Evolutionary conservation across 2,113 vertebrate species (phyloP).

Genomic region (Callipepla californica): DNA sequence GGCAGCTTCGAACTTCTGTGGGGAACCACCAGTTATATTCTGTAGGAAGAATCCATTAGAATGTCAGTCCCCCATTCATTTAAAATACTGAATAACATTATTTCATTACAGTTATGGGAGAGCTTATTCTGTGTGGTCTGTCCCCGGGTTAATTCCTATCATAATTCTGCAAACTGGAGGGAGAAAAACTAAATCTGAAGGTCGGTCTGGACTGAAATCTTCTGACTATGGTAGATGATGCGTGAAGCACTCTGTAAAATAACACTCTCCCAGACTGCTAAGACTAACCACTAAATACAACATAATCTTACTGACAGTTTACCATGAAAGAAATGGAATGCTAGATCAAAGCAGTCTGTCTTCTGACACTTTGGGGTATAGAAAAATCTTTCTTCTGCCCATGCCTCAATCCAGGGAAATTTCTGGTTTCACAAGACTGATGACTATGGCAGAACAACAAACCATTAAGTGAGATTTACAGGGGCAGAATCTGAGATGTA

Average conservation of each 20-base stretch:
- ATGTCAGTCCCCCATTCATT: slow-evolving; percentile 47
- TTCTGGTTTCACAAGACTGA: slow-evolving; percentile 58
- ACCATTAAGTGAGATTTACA: slow-evolving; percentile 66
- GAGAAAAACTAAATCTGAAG: slow-evolving; percentile 1
- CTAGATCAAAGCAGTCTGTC: slow-evolving; percentile 37
- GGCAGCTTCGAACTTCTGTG: slow-evolving; percentile 76
- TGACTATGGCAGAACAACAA: slow-evolving; percentile 57
- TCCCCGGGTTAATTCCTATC: not conserved
- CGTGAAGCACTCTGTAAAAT: slow-evolving; percentile 18
- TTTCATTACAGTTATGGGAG: not conserved
- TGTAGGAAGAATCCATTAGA: slow-evolving; percentile 35
- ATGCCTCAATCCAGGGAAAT: slow-evolving; percentile 26
- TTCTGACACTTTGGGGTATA: slow-evolving; percentile 51
- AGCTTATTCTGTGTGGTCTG: not conserved
- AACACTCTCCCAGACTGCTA: slow-evolving; percentile 4
- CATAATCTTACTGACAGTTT: slow-evolving; percentile 51
- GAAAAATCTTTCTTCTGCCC: slow-evolving; percentile 50
- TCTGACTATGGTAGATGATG: not conserved
- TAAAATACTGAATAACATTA: not conserved
- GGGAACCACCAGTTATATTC: slow-evolving; percentile 75
- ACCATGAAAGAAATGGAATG: slow-evolving; percentile 27
- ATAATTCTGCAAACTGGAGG: not conserved
- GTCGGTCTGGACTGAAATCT: not conserved
- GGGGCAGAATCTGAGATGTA: slow-evolving; percentile 47
- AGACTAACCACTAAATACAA: slow-evolving; percentile 50